These are phyloP conservation scores for Enhydra lutris DNA, from an alignment of 2,113 vertebrate species.

Conservation along the genomic window DNA sequence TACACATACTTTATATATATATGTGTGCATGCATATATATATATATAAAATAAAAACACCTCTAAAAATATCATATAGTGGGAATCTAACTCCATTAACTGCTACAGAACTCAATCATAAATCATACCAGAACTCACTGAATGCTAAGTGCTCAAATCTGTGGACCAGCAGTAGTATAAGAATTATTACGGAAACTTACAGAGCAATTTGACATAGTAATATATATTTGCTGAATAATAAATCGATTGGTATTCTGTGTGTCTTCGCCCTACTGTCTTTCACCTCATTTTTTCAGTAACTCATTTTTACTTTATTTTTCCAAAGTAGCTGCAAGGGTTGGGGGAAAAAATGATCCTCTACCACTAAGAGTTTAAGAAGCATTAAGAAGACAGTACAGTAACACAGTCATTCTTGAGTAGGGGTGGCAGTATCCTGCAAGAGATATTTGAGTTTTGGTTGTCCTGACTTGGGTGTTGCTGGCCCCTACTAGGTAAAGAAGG, in stretches of 20 bases:
- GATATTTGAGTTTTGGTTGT: neutral
- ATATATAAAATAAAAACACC: neutral
- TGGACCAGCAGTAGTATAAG: neutral
- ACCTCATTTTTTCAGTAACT: neutral
- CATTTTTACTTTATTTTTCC: constrained; percentile 17
- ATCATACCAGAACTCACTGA: neutral
- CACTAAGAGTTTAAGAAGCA: neutral
- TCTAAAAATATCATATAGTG: neutral
- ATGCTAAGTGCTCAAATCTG: neutral
- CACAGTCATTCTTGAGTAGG: neutral
- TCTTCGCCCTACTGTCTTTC: neutral
- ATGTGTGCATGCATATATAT: no score
- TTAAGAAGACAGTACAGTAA: neutral
- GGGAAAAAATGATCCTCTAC: neutral
- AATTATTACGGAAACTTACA: neutral
- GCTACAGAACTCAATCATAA: neutral
- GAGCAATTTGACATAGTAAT: neutral
- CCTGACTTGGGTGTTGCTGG: neutral
- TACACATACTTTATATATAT: neutral
- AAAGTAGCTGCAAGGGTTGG: neutral
- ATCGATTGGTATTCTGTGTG: neutral
- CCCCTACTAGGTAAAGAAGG: neutral
- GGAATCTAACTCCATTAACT: neutral
- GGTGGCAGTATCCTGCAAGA: neutral
- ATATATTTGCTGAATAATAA: neutral